Base-by-base conservation (phyloP, 2,888 invertebrate species). In the Camponotus fellah region DNA sequence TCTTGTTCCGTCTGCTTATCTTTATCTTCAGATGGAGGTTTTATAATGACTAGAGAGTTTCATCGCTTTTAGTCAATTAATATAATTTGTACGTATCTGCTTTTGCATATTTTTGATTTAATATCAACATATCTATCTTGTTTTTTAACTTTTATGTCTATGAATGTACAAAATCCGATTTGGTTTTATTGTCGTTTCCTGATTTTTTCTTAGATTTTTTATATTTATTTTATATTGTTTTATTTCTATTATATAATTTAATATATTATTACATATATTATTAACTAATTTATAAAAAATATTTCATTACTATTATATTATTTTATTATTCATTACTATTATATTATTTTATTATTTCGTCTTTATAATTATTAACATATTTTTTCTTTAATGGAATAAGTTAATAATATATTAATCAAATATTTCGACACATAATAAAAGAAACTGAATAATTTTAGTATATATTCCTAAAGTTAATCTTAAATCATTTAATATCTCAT, bases 51-150 rank as follows among this genome's bases (percentile, higher is more conserved):
- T 43, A 32, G 10, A 40, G n/a, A 53, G 64, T 32, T 75, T 26
- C 26, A 75, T 32, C 76, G 46, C 34, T 75, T 65, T 82, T 43
- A 40, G 26, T n/a, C 17, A 14, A 40, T 71, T 60, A 26, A 71
- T 26, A 71, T 71, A 71, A 80, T 71, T 80, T 26, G 26, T 66
- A 58, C 43, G 49, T 17, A 53, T 32, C 56, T 66, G 77, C 66
- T 56, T 77, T 64, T 21, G 21, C 66, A 43, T 40, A 34, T 69
- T 37, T 80, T 80, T 60, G 26, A 12, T 80, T 60, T 71, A 60
- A 12, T n/a, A 69, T 69, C 9, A 32, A 46, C 34, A 62, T 60
- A 62, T 71, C 37, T 8, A 43, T 43, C 46, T 69, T 49, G 60
- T 80, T 37, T 49, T 80, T 60, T 71, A 60, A 71, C 37, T 80